Evolutionary conservation across 2,797 vertebrate species (phyloP).

Genomic region (Hippoglossus hippoglossus): DNA sequence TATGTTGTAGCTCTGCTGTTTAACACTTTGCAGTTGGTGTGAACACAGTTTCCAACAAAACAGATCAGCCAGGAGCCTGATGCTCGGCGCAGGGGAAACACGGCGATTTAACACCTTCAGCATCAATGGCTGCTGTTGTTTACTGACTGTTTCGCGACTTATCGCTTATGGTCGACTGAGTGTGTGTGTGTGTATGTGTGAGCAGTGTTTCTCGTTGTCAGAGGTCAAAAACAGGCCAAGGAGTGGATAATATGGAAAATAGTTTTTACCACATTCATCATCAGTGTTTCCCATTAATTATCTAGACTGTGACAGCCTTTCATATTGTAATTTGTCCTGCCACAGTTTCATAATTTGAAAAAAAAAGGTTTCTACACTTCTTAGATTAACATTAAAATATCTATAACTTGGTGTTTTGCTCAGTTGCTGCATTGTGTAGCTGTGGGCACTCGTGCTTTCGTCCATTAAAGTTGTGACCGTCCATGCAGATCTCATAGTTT

Average conservation of each 20-base stretch:
- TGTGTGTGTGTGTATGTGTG: not conserved
- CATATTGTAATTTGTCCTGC: no score
- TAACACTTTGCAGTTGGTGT: constrained; percentile 18
- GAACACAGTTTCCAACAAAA: constrained; percentile 21
- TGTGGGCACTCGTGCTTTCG: no score
- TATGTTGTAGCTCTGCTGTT: constrained; percentile 13
- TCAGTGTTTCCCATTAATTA: no score
- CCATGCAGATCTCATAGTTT: no score
- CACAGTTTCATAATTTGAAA: no score
- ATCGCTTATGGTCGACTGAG: constrained; percentile 19
- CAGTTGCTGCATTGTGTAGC: no score
- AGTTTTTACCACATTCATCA: no score
- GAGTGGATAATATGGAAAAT: constrained; percentile 26
- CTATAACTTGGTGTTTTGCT: no score
- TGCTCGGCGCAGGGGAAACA: constrained; percentile 14
- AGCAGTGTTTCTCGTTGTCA: constrained; percentile 6
- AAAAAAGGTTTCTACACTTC: no score
- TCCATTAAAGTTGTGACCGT: no score
- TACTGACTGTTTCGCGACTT: constrained; percentile 26
- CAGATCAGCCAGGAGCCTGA: constrained; percentile 12
- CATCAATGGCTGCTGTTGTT: constrained; percentile 35
- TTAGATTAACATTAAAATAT: no score
- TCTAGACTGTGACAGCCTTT: no score
- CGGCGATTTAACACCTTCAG: constrained; percentile 20
- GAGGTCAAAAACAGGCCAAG: constrained; percentile 43